Base-by-base conservation (phyloP, 2,888 invertebrate genomes). In the Andrena fulva region DNA sequence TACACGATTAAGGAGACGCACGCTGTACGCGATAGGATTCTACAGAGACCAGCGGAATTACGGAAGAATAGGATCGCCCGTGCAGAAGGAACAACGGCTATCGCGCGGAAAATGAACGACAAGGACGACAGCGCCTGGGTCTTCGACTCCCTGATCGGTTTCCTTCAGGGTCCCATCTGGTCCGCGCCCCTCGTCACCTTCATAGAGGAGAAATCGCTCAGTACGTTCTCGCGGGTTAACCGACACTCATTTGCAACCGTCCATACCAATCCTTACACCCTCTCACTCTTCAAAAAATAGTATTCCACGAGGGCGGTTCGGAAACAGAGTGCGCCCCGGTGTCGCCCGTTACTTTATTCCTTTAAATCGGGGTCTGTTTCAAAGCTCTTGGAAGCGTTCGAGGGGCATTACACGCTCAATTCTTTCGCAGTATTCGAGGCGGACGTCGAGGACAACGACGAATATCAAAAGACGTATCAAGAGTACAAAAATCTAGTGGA, bases 401-500 rank as follows among this genome's bases (percentile, higher is more conserved):
- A n/a, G n/a, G 8, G n/a, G n/a, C 10, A 1, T 29, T 8, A 16
- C 12, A 24, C 48, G 33, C 1, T 33, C 4, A 5, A 10, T 0
- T 24, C 27, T 20, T 35, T 29, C 12, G n/a, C 92, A 98, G 98
- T 98, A 89, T 99, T 99, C 93, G 98, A 98, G 93, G 97, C 98
- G 0, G 95, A 96, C 91, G 95, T 95, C 5, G 95, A 96, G 48
- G 97, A 98, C 87, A 96, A 96, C 92, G 95, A 96, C 8, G 97
- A 97, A 89, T 98, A 98, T 92, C 96, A 95, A 84, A 95, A 96
- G 88, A 96, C 97, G 71, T 98, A 97, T 91, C 96, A 97, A 84
- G 98, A 98, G 90, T 99, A 98, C 92, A 98, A 98, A 92, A 97
- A 97, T 92, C 95, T 99, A 94, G 97, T 98, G n/a, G 98, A 98